Conservation (phyloP, 2,113 vertebrate species). For the Sula dactylatra region DNA sequence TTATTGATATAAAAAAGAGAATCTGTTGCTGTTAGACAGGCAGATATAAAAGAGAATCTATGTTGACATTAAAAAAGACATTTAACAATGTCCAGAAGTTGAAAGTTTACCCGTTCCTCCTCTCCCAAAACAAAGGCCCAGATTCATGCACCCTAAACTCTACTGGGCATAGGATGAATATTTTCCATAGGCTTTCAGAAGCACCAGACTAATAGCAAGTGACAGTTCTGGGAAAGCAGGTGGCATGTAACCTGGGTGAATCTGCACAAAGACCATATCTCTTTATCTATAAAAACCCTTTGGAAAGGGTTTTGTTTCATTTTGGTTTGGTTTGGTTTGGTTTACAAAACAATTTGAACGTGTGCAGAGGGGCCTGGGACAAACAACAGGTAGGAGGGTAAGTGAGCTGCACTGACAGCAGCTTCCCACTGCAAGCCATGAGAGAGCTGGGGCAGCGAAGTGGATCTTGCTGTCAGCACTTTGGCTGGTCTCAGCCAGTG, state of each 20-base stretch:
- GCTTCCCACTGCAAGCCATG: fast-evolving
- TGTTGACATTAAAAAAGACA: not conserved
- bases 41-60: not conserved
- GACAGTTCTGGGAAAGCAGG: not conserved
- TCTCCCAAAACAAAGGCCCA: not conserved
- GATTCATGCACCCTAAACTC: not conserved
- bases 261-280: not conserved
- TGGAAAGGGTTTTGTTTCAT: not conserved
- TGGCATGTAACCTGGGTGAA: not conserved
- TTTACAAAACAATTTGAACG: not conserved
- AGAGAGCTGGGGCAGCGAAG: not conserved
- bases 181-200: not conserved
- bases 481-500: not conserved
- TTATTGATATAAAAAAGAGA: not conserved
- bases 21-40: not conserved
- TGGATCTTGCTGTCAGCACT: not conserved
- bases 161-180: not conserved
- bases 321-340: not conserved
- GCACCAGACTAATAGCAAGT: not conserved
- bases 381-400: not conserved
- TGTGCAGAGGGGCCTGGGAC: not conserved
- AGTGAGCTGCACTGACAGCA: not conserved
- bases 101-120: not conserved
- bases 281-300: not conserved
- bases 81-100: not conserved